Base-by-base conservation (phyloP, 2,797 vertebrate species). In the Psittacula derbiana region DNA sequence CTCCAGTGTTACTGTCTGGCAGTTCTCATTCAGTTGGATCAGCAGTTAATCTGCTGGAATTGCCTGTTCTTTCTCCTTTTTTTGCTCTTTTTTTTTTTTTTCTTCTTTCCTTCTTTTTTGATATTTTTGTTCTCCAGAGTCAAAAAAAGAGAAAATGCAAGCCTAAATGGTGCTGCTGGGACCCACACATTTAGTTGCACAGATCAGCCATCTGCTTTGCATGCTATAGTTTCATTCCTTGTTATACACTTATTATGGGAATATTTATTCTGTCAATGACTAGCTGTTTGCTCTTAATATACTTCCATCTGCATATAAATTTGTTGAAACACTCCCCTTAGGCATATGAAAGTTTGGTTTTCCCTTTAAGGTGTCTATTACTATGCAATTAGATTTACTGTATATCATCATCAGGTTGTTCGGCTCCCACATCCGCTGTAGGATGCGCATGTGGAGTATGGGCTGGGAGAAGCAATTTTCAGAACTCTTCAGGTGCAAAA, bases 221-320 rank as follows among this genome's bases (percentile, higher is more conserved):
- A 44, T 89, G 92, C 53, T 83, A 65, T 88, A 80, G 71, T 76
- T 95, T 95, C 2, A 0, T 62, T 94, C 46, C 84, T 96, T 70
- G 55, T 92, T 96, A 94, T 61, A 88, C 30, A 40, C 57, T 93
- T 97, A 94, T 62, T 96, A 80, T 76, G 57, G 93, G 81, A 93
- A 73, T 91, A 93, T 91, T 90, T 91, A 83, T 90, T 93, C 44
- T 92, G 58, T 96, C 80, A 81, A 64, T 96, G 95, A 93, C 95
- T 96, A 91, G 86, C 67, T 96, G 86, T 96, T 96, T 97, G 88
- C 87, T 79, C 80, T 90, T 89, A 70, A 74, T 96, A 88, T 67
- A 47, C 62, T 97, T 95, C 95, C 86, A 93, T 92, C 91, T 93
- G 86, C 95, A 95, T 97, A 90, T 97, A 95, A 96, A 97, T 95